A percentile compares a stretch with the other conserved stretches of the same genome.
Evolutionary conservation across 2,888 invertebrate genomes (phyloP).

Genomic region (Ichneumon xanthorius): DNA sequence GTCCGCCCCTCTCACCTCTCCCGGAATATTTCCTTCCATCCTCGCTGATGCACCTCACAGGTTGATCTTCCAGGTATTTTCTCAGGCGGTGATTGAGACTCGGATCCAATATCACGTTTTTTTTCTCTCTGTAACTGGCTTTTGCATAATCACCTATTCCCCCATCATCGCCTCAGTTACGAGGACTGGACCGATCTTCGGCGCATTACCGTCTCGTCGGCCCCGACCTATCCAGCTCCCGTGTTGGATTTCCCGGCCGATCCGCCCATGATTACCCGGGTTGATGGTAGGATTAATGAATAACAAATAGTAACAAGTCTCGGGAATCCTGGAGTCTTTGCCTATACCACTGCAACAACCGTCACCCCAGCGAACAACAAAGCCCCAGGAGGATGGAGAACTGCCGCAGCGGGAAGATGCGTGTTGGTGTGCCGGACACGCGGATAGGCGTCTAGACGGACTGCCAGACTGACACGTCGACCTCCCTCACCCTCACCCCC

Average conservation of each 20-base stretch:
- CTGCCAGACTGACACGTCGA: constrained; percentile 66
- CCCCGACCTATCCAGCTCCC: too few relatives aligned
- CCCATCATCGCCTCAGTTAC: neutral
- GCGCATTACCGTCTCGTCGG: neutral
- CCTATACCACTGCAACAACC: neutral
- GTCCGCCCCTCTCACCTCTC: constrained; percentile 6
- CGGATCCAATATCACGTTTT: neutral
- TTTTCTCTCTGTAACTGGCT: neutral
- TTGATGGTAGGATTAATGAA: neutral
- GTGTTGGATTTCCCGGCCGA: neutral
- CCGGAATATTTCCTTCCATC: constrained; percentile 23
- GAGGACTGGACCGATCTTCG: neutral
- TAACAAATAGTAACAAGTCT: neutral
- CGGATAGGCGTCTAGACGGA: constrained; percentile 66
- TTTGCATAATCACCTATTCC: neutral
- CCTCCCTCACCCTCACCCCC: constrained; percentile 29
- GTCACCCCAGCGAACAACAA: neutral
- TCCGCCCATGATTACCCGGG: neutral
- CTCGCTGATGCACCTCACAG: constrained; percentile 5
- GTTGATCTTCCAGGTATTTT: neutral
- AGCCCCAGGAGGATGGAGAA: constrained; percentile 35
- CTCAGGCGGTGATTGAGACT: neutral
- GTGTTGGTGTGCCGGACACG: constrained; percentile 63
- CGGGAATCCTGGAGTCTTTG: constrained; percentile 1
- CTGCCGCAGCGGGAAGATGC: constrained; percentile 46